Base-by-base conservation (phyloP, 1,140 invertebrate genomes). In the Eueides isabella region DNA sequence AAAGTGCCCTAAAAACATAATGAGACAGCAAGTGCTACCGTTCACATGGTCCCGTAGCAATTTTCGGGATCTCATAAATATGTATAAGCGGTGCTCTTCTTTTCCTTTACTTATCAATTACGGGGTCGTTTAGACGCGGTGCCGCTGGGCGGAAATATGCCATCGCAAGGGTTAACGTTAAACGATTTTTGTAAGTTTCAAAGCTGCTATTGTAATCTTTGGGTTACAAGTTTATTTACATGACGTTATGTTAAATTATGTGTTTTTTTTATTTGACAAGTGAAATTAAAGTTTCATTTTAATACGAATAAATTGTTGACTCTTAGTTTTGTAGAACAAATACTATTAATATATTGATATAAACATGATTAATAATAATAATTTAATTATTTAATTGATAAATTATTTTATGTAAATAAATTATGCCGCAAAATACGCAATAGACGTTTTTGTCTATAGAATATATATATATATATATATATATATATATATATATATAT, bases 81-180 rank as follows among this genome's bases (percentile, higher is more conserved):
- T 70, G 68, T 68, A 68, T 68, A 35, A 68, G 66, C 66, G 67
- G 68, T 81, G 78, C 77, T 83, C 85, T 89, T 91, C 86, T 91
- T 92, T 92, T 90, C 86, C 90, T 90, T 92, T 91, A 91, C 90
- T 92, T 92, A 91, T 89, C 90, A 92, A 92, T 92, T 92, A 92
- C 85, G 81, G 86, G 90, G 84, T 85, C 86, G 84, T 89, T 90
- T 87, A 84, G 83, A 85, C 87, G 81, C 79, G 80, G 81, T 78
- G 82, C 82, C 76, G 74, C 81, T 77, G 77, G 79, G 75, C 75
- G 84, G 81, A 82, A 87, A 86, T 87, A 83, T 85, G 80, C 84
- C 75, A 76, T 70, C 75, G 85, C 75, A 92, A 89, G 88, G 88
- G 88, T 89, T 90, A 90, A 85, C 72, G 73, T 80, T 80, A 72